These are phyloP conservation scores for Cercopithecus neglectus DNA, from an alignment of 2,797 vertebrate genomes.

Conservation along the genomic window DNA sequence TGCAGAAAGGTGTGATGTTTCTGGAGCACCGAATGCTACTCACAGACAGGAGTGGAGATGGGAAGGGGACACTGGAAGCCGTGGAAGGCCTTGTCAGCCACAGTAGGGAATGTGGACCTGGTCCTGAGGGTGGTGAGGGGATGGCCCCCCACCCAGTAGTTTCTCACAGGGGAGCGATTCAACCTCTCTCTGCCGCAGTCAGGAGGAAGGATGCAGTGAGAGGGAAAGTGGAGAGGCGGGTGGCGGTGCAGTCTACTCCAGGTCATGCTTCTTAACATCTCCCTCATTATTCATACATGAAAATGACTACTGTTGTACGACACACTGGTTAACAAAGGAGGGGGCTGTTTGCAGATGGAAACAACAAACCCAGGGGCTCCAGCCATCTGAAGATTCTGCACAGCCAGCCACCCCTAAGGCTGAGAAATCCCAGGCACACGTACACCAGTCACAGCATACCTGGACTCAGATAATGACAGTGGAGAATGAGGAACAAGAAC, in stretches of 20 bases:
- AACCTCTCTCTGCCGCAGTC: neutral
- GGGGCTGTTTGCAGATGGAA: neutral
- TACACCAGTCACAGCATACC: neutral
- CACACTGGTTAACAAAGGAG: neutral
- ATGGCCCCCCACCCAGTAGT: neutral
- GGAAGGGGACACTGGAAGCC: neutral
- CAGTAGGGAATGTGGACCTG: neutral
- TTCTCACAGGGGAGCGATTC: neutral
- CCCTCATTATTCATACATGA: neutral
- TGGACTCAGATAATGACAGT: neutral
- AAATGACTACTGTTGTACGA: neutral
- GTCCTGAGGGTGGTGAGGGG: neutral
- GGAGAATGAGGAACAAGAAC: neutral
- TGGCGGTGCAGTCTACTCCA: neutral
- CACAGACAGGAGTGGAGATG: neutral
- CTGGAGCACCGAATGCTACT: neutral
- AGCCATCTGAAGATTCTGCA: neutral
- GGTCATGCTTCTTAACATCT: neutral
- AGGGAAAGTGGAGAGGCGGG: neutral
- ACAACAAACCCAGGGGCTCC: neutral
- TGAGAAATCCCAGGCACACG: neutral
- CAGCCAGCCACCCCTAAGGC: neutral
- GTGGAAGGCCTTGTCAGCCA: neutral
- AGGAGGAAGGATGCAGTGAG: neutral
- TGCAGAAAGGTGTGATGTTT: neutral